A percentile compares a stretch with the other conserved stretches of the same genome.
Evolutionary conservation across 2,888 invertebrate genomes (phyloP).

Genomic region (Melanophora roralis): DNA sequence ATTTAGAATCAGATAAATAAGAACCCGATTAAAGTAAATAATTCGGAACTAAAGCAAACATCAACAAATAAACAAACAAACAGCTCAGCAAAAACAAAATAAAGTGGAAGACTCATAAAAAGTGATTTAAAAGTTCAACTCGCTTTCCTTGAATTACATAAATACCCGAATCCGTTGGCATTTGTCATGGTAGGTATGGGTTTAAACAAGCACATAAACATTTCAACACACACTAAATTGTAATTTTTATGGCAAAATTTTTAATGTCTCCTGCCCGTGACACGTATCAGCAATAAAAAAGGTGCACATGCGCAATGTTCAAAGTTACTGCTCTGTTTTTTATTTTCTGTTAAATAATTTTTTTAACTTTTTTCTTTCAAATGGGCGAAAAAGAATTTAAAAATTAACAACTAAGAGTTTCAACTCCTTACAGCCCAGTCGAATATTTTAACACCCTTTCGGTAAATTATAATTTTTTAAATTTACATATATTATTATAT

Average conservation of each 20-base stretch:
- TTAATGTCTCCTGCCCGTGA: slow-evolving; percentile 65
- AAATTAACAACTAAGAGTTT: slow-evolving; percentile 33
- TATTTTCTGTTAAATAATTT: neutral
- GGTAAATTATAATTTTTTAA: neutral
- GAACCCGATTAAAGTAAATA: slow-evolving; percentile 53
- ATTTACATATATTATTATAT: too few species aligned
- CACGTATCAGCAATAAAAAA: slow-evolving; percentile 74
- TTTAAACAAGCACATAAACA: slow-evolving; percentile 25
- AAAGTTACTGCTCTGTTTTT: slow-evolving; percentile 40
- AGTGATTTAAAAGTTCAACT: slow-evolving; percentile 61
- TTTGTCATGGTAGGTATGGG: slow-evolving; percentile 31
- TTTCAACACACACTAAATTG: slow-evolving; percentile 46
- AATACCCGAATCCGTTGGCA: slow-evolving; percentile 28
- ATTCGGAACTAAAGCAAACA: slow-evolving; percentile 59
- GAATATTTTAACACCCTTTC: neutral
- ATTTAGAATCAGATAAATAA: slow-evolving; percentile 57
- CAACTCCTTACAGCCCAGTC: neutral
- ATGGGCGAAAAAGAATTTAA: slow-evolving; percentile 57
- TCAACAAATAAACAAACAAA: neutral
- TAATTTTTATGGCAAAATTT: slow-evolving; percentile 73
- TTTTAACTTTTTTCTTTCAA: slow-evolving; percentile 54
- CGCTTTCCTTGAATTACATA: slow-evolving; percentile 60
- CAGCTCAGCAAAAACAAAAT: slow-evolving; percentile 8
- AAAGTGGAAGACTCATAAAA: slow-evolving; percentile 41
- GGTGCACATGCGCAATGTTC: slow-evolving; percentile 69